Evolutionary conservation across 1,140 invertebrate genomes (phyloP), one percentile per base, ranked within the genome.

Genomic region (Daktulosphaira vitifoliae): DNA sequence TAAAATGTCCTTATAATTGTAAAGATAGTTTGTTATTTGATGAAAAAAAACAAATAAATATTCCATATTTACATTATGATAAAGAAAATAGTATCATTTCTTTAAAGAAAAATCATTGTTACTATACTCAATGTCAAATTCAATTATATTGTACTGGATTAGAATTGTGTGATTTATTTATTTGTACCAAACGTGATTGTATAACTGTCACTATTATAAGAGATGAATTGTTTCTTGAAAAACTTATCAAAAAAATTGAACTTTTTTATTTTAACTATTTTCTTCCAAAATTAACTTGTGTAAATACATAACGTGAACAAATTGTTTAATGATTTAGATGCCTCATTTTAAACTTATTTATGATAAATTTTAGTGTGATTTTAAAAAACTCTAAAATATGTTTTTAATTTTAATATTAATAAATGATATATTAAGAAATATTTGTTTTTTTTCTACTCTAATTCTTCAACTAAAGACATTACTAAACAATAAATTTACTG

Each of bases 231-330:
- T 62, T 62, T 46, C 56, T 62, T 62, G 56, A 62, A 62, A 62
- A 62, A 48, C 26, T 62, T 26, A 25, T 62, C 15, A 62, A 22
- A 13, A 62, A 62, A 62, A 62, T 62, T 38, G 56, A 62, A 46
- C 20, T 18, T 33, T 62, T 62, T 62, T 62, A 48, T 62, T 62
- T 48, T n/a, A 62, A 62, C 26, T 62, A 62, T 42, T 62, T 46
- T 2, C 42, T 62, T 33, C 56, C 56, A 20, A 15, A 62, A 62
- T 0, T 62, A 48, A 62, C 56, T 16, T 13, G 46, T 13, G 26
- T 29, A 29, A 46, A 56, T 62, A 26, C 6, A 9, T 62, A 46
- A 48, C 29, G 11, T 33, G 5, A 5, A 33, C 29, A n/a, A n/a
- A n/a, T n/a, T n/a, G n/a, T n/a, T n/a, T n/a, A n/a, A n/a, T n/a